Conservation (phyloP, 2,113 vertebrate species). For the Misgurnus anguillicaudatus region DNA sequence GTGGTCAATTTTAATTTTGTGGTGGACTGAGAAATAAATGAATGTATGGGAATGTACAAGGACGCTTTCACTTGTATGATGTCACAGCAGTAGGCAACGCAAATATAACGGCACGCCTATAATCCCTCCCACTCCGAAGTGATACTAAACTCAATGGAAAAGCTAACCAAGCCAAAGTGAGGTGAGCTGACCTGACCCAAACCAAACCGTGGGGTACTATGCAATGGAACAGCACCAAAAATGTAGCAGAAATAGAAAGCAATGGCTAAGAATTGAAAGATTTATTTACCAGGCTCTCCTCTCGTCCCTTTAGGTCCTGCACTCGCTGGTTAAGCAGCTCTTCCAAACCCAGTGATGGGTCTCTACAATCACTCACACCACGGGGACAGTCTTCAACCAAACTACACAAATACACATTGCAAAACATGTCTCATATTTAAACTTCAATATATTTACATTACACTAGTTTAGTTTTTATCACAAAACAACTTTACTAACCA, state of each 20-base stretch:
- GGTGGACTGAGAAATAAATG: too few relatives aligned
- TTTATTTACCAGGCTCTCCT: conserved; percentile 81
- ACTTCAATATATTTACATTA: neutral
- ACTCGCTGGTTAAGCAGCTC: conserved; percentile 78
- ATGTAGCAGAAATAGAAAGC: neutral
- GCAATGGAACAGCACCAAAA: too few relatives aligned
- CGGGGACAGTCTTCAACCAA: conserved; percentile 82
- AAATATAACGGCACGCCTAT: too few relatives aligned
- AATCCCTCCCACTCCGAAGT: too few relatives aligned
- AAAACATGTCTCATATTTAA: neutral
- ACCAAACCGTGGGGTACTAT: too few relatives aligned
- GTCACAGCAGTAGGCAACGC: too few relatives aligned
- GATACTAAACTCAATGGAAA: too few relatives aligned
- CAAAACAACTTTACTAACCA: conserved; percentile 71
- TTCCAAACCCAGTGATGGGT: conserved; percentile 77
- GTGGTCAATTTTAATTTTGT: too few relatives aligned
- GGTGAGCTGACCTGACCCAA: too few relatives aligned
- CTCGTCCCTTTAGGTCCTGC: conserved; percentile 76
- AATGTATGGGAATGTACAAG: too few relatives aligned
- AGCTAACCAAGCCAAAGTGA: too few relatives aligned
- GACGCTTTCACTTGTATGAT: too few relatives aligned
- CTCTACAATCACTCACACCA: conserved; percentile 79
- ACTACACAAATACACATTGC: conserved; percentile 60
- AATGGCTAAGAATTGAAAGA: neutral
- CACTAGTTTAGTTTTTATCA: neutral